phyloP scores from a whole-genome alignment of 23 tunicate species.

The Diplosoma virens region DNA sequence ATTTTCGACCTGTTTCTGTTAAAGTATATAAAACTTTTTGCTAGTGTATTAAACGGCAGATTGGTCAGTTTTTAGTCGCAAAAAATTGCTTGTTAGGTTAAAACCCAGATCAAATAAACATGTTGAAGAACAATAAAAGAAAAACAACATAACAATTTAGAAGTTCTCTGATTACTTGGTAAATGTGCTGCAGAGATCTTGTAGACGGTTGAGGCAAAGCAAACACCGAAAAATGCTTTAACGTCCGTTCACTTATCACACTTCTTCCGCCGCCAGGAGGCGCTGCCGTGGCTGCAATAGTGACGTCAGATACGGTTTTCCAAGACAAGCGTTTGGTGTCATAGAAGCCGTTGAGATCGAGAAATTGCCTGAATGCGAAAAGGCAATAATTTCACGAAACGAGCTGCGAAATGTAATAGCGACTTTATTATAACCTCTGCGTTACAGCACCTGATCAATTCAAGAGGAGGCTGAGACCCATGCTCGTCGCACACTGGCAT shows the following conservation, averaged over 20 bases:
- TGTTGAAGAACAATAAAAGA: too few relatives aligned
- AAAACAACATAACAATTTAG: too few relatives aligned
- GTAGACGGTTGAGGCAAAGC: constrained; percentile 94
- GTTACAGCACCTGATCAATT: constrained; percentile 58
- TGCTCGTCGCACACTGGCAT: constrained; percentile 92
- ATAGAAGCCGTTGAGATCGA: constrained; percentile 86
- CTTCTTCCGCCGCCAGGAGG: constrained; percentile 91
- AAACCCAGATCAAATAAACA: too few relatives aligned
- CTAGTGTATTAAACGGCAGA: too few relatives aligned
- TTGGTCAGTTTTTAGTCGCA: too few relatives aligned
- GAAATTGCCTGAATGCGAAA: constrained; percentile 66
- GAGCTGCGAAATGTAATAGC: not conserved
- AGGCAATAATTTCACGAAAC: not conserved
- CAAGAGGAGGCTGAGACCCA: constrained; percentile 94
- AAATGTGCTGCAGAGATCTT: constrained; percentile 89
- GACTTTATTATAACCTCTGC: not conserved
- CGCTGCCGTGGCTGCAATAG: constrained; percentile 90
- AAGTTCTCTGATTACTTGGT: constrained; percentile 55
- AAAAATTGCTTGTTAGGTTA: too few relatives aligned
- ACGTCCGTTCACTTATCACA: constrained; percentile 68
- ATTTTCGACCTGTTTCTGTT: too few relatives aligned
- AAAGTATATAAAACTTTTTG: too few relatives aligned
- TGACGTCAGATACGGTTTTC: constrained; percentile 79
- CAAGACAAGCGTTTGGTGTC: constrained; percentile 66
- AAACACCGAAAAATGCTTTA: constrained; percentile 77